Evolutionary conservation across 2,797 vertebrate species (phyloP).

Genomic region (Furcifer pardalis): DNA sequence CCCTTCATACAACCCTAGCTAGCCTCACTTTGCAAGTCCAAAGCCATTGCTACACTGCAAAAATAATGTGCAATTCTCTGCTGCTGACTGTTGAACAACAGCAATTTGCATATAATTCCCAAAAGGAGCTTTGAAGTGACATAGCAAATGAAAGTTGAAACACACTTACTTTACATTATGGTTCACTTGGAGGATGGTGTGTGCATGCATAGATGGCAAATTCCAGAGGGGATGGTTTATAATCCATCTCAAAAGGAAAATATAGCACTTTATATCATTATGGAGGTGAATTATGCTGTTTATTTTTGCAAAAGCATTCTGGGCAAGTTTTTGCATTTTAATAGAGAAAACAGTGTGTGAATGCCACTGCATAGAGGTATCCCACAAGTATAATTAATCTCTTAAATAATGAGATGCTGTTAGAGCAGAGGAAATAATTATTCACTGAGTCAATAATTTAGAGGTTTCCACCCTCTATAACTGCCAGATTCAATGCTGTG

Average conservation of each 20-base stretch:
- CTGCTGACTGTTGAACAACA: slow-evolving; percentile 48
- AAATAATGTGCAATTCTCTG: slow-evolving; percentile 45
- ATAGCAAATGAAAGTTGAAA: slow-evolving; percentile 49
- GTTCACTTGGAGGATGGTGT: slow-evolving; percentile 33
- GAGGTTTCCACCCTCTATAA: slow-evolving; percentile 10
- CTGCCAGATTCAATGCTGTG: slow-evolving; percentile 2
- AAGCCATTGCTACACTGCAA: neutral
- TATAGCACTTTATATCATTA: slow-evolving; percentile 44
- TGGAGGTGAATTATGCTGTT: slow-evolving; percentile 53
- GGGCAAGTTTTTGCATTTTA: slow-evolving; percentile 53
- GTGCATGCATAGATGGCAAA: neutral
- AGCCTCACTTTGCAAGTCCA: neutral
- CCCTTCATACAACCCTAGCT: neutral
- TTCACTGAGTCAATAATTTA: slow-evolving; percentile 46
- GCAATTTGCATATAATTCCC: slow-evolving; percentile 56
- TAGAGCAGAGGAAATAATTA: slow-evolving; percentile 40
- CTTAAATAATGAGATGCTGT: slow-evolving; percentile 57
- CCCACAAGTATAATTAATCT: slow-evolving; percentile 59
- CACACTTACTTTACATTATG: slow-evolving; percentile 23
- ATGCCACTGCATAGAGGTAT: slow-evolving; percentile 48
- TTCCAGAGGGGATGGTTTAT: slow-evolving; percentile 42
- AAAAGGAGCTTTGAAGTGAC: slow-evolving; percentile 52
- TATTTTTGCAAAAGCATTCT: slow-evolving; percentile 59
- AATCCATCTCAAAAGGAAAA: slow-evolving; percentile 42
- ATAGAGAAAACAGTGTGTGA: slow-evolving; percentile 46